Evolutionary conservation across 2,113 vertebrate species (phyloP).

Genomic region (Malurus melanocephalus): DNA sequence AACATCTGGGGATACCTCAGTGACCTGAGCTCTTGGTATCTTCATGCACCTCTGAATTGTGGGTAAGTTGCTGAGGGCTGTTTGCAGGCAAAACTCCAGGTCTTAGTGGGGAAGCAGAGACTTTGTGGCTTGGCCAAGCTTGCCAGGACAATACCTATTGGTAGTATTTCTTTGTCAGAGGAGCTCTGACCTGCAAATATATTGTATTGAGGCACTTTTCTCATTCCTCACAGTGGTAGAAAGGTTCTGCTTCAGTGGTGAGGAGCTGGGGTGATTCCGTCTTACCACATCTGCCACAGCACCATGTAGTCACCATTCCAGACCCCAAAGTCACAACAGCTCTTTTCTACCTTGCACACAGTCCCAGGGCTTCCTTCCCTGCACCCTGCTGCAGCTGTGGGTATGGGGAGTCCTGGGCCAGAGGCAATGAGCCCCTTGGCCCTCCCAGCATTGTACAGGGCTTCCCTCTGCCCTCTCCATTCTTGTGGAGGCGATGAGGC

Average conservation of each 20-base stretch:
- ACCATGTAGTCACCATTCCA: not conserved
- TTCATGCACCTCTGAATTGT: not conserved
- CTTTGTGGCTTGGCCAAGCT: not conserved
- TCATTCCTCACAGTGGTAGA: not conserved
- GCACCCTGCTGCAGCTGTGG: not conserved
- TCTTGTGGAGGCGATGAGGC: not conserved
- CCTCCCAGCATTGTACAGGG: not conserved
- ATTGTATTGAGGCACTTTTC: not conserved
- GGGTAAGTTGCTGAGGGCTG: not conserved
- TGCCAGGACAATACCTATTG: not conserved
- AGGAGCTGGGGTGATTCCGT: not conserved
- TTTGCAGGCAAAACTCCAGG: not conserved
- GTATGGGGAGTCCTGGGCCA: not conserved
- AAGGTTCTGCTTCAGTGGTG: not conserved
- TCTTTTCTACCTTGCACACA: not conserved
- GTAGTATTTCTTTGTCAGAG: not conserved
- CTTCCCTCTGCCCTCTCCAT: not conserved
- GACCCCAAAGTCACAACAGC: not conserved
- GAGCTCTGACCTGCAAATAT: not conserved
- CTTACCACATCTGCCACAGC: not conserved
- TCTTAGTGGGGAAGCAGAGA: not conserved
- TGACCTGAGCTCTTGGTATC: not conserved
- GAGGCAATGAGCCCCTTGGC: fast-evolving
- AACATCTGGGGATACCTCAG: not conserved
- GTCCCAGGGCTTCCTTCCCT: not conserved